Evolutionary conservation across 2,113 vertebrate species (phyloP).

Genomic region (Abramis brama): DNA sequence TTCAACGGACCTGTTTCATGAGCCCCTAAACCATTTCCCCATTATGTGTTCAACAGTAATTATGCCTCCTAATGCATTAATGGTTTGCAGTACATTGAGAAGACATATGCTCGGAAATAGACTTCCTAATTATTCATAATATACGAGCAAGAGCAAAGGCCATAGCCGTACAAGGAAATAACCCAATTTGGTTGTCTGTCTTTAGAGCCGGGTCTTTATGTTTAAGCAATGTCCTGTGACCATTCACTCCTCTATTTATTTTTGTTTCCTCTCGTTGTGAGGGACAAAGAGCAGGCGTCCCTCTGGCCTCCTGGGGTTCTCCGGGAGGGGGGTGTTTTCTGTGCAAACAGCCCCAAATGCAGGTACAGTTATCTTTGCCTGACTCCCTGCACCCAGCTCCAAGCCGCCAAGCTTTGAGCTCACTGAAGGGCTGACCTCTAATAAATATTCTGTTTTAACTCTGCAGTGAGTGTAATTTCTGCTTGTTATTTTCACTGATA

Average conservation of each 20-base stretch:
- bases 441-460: conserved; percentile 59
- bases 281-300: conserved; percentile 62
- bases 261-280: conserved; percentile 61
- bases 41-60: conserved; percentile 11
- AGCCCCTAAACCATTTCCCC: conserved; percentile 2
- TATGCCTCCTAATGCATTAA: conserved; percentile 30
- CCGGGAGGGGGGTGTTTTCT: conserved; percentile 61
- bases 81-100: conserved; percentile 41
- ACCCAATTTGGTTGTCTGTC: conserved; percentile 32
- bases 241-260: conserved; percentile 59
- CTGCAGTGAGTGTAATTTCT: conserved; percentile 24
- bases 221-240: conserved; percentile 60
- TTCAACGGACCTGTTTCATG: not conserved
- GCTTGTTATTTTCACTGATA: conserved; percentile 54
- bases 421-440: conserved; percentile 42
- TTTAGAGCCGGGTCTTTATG: conserved; percentile 49
- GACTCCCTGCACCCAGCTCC: conserved; percentile 33
- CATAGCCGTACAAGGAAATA: conserved; percentile 38
- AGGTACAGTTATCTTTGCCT: conserved; percentile 59
- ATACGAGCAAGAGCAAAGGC: conserved; percentile 46
- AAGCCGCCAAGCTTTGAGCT: conserved; percentile 42
- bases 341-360: conserved; percentile 62
- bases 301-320: conserved; percentile 44
- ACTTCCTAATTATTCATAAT: conserved; percentile 32
- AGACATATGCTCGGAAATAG: conserved; percentile 30